Evolutionary conservation across 1,140 invertebrate species (phyloP).

Genomic region (Saccostrea echinata): DNA sequence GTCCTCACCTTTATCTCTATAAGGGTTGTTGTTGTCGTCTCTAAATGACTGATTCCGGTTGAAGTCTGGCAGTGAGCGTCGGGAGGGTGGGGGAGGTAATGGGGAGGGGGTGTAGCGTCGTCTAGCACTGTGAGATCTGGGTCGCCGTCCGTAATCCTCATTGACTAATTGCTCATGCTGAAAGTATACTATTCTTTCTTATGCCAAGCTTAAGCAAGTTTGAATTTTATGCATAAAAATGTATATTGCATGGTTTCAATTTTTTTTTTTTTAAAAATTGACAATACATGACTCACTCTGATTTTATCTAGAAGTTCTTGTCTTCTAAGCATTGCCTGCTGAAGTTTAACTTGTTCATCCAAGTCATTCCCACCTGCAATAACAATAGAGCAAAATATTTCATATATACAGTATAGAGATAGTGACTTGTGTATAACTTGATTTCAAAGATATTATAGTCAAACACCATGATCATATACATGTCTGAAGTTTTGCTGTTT

Average conservation of each 20-base stretch:
- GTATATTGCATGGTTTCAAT: too few species aligned
- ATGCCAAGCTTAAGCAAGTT: too few species aligned
- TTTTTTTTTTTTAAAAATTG: too few species aligned
- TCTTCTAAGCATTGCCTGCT: constrained; percentile 73
- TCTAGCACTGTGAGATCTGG: constrained; percentile 66
- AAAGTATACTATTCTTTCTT: too few species aligned
- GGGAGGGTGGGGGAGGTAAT: constrained; percentile 64
- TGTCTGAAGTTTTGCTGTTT: too few species aligned
- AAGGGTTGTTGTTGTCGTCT: constrained; percentile 42
- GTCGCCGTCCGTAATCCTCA: constrained; percentile 63
- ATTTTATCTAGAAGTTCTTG: constrained; percentile 75
- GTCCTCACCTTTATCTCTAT: constrained; percentile 44
- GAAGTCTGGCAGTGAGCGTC: constrained; percentile 71
- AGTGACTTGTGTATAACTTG: too few species aligned
- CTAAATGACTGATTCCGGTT: constrained; percentile 58
- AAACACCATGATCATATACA: too few species aligned
- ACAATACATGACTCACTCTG: constrained; percentile 70
- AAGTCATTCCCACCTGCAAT: constrained; percentile 65
- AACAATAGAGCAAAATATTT: constrained; percentile 2
- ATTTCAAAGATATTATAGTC: too few species aligned
- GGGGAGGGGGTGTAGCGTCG: constrained; percentile 71
- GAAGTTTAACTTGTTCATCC: constrained; percentile 70
- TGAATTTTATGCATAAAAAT: too few species aligned
- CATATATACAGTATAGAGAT: too few species aligned
- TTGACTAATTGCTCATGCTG: constrained; percentile 72